phyloP scores from a whole-genome alignment of 1,140 invertebrate genomes.

The Meloidogyne floridensis region DNA sequence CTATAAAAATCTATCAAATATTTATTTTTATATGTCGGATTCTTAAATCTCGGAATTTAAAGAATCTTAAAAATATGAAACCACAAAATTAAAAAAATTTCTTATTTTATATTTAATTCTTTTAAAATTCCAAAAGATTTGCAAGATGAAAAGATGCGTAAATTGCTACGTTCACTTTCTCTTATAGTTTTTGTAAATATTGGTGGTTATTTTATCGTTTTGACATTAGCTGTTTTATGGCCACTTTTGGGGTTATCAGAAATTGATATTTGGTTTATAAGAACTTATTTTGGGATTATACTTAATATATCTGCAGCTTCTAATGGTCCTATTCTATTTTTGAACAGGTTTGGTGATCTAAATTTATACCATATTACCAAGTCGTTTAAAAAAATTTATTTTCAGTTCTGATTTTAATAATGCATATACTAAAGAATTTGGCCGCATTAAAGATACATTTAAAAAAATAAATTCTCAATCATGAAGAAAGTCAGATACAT shows the following conservation, averaged over 20 bases:
- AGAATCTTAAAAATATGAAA: too few relatives aligned
- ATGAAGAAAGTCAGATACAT: background rate
- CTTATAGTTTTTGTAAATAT: constrained; percentile 13
- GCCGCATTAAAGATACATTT: too few relatives aligned
- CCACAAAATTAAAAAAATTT: too few relatives aligned
- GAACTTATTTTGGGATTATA: background rate
- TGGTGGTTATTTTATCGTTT: constrained; percentile 7
- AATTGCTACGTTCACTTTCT: constrained; percentile 13
- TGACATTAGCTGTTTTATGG: background rate
- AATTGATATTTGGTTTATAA: background rate
- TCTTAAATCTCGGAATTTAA: too few relatives aligned
- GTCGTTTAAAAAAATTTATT: background rate
- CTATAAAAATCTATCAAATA: too few relatives aligned
- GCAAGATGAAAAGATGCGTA: background rate
- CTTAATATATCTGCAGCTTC: constrained; percentile 6
- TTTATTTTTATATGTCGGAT: too few relatives aligned
- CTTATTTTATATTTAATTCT: too few relatives aligned
- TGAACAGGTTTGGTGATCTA: background rate
- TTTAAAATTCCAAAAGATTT: background rate
- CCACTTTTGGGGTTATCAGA: background rate
- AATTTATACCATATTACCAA: too few relatives aligned
- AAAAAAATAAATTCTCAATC: background rate
- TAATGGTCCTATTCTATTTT: background rate
- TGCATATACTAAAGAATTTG: background rate
- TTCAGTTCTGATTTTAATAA: background rate